phyloP scores from a whole-genome alignment of 2,888 invertebrate species.

The Amblyjoppa fuscipennis region DNA sequence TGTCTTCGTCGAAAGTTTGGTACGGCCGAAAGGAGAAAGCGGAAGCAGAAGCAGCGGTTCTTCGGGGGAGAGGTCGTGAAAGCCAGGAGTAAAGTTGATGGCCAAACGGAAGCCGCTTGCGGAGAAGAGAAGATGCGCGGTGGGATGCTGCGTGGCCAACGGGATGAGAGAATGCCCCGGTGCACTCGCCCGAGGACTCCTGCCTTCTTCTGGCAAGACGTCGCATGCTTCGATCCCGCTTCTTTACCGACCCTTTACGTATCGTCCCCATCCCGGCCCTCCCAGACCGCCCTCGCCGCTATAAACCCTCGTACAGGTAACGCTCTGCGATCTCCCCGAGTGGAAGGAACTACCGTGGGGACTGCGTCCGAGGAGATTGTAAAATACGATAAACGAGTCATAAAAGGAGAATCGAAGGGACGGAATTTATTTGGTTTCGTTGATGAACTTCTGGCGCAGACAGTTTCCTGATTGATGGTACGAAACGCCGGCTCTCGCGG shows the following conservation, averaged over 20 bases:
- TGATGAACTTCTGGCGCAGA: background rate
- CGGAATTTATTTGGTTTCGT: background rate
- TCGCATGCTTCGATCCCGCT: conserved; percentile 40
- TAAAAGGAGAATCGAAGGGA: background rate
- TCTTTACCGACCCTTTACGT: conserved; percentile 15
- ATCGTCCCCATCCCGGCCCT: background rate
- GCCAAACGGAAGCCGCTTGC: conserved; percentile 40
- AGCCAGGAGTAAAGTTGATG: conserved; percentile 26
- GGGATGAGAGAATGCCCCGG: conserved; percentile 45
- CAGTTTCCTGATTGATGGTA: background rate
- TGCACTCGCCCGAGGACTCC: conserved; percentile 18
- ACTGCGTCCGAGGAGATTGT: conserved; percentile 11
- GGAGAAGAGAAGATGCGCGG: conserved; percentile 17
- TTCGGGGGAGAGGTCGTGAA: conserved; percentile 49
- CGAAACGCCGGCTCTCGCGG: background rate
- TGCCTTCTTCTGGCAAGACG: conserved; percentile 6
- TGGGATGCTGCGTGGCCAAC: conserved; percentile 2
- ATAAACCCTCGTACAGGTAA: conserved; percentile 30
- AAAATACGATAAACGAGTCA: conserved; percentile 25
- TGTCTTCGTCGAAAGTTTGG: conserved; percentile 42
- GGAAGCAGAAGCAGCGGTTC: conserved; percentile 32
- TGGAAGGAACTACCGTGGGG: conserved; percentile 26
- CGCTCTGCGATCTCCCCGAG: conserved; percentile 23
- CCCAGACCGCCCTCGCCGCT: background rate
- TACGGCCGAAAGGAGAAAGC: conserved; percentile 16